Base-by-base conservation (phyloP, 2,797 vertebrate species). In the Bufotes viridis region DNA sequence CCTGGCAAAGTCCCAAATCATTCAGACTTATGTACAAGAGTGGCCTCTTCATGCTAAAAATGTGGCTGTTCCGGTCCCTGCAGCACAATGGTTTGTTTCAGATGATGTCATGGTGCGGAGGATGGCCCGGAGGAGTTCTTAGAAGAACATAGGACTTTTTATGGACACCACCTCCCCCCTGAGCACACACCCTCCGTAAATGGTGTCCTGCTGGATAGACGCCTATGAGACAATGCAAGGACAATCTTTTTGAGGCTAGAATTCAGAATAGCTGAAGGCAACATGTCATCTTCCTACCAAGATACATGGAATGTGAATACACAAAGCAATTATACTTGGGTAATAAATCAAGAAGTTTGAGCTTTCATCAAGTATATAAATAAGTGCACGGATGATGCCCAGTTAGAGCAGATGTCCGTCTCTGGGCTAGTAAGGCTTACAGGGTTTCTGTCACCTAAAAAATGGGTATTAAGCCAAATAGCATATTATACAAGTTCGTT, bases 111-210 rank as follows among this genome's bases (percentile, higher is more conserved):
- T 90, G 87, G 75, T 84, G 83, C 92, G 72, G 72, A 87, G 91
- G 89, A 93, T 93, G 84, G 93, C 93, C 94, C 94, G 89, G 89
- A 94, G 94, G 92, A 94, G 78, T 93, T 92, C 92, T 93, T 94
- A 93, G 92, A 93, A 92, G 94, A 94, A 93, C 93, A 95, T 80
- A 93, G 88, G 89, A 93, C 92, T 93, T 93, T 93, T 94, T 92
- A 94, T 80, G 91, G 83, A 72, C 86, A 87, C 90, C 85, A 87
- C 90, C 83, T 91, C 93, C 93, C 91, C 90, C 90, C 90, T 72
- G 78, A 60, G 90, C 87, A 51, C 34, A 75, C 18, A 51, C 15
- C 70, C 70, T 74, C 70, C 90, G 88, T 93, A 93, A 94, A 92
- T 91, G 78, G 78, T 87, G 0, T 92, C 90, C 89, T 90, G 87